Conservation (phyloP, 2,113 vertebrate species). For the Gnathonemus longibarbis region DNA sequence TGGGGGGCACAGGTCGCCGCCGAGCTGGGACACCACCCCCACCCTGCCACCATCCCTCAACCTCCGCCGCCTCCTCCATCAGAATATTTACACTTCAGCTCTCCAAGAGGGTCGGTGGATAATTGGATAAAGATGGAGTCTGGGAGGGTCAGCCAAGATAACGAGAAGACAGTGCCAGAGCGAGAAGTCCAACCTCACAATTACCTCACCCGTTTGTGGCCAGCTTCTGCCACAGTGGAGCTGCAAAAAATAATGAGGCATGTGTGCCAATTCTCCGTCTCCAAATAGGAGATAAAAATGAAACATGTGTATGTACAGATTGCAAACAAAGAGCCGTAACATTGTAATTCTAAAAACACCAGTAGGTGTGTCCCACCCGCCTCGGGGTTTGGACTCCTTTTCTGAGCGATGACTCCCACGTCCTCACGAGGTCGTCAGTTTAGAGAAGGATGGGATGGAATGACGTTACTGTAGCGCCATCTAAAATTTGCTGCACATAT, state of each 20-base stretch:
- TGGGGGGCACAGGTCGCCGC: conserved; percentile 22
- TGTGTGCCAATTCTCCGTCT: background rate
- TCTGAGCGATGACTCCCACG: background rate
- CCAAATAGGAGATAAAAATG: conserved; percentile 8
- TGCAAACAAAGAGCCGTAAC: background rate
- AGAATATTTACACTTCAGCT: conserved; percentile 35
- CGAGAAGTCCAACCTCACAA: conserved; percentile 10
- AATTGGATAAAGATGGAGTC: conserved; percentile 30
- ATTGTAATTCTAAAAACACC: background rate
- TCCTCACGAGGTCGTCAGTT: background rate
- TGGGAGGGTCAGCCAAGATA: conserved; percentile 27
- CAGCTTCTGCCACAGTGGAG: background rate
- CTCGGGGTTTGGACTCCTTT: background rate
- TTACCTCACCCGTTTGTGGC: conserved; percentile 18
- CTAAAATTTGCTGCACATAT: background rate
- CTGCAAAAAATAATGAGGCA: conserved; percentile 13
- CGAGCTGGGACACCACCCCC: conserved; percentile 16
- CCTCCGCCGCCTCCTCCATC: conserved; percentile 14
- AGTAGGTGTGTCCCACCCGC: background rate
- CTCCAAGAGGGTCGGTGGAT: conserved; percentile 26
- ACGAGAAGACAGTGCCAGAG: conserved; percentile 24
- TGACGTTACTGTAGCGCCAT: background rate
- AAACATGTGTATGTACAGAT: conserved; percentile 12
- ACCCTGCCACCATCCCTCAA: background rate
- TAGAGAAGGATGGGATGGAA: background rate